Evolutionary conservation across 2,888 invertebrate genomes (phyloP), one percentile per base, ranked within the genome.

Genomic region (Cartodere bifasciata): DNA sequence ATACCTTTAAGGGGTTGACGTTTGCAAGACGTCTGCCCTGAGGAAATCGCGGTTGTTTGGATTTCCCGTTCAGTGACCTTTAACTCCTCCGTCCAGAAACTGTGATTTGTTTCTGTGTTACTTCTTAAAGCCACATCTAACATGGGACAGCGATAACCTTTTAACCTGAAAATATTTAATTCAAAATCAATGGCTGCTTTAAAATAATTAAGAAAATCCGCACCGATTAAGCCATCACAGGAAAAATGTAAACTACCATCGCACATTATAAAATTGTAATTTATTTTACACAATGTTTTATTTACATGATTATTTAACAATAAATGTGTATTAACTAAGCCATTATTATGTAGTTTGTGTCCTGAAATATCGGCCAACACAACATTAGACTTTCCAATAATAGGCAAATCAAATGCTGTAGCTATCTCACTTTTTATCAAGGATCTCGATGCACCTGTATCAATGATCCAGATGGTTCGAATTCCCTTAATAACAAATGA

Each of bases 121-220:
- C 20, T 7, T 20, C 20, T 7, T 7, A n/a, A 20, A 20, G 20
- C 7, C 20, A 20, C 24, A 23, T 12, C 10, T 6, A 9, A 23
- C 24, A 23, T 23, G 24, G 24, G 6, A 12, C 9, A 7, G 11
- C 10, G 7, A 23, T 10, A 10, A 10, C 10, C 11, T 7, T 6
- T 6, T 10, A 23, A 10, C 11, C 6, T 7, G 12, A 21, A 12
- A 12, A 11, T 15, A 28, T 16, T 22, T 4, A 13, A 29, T 13
- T 3, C 4, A 24, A 29, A 29, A 24, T 29, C 15, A 11, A 29
- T 17, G 10, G 26, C 9, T 10, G 25, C 10, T 4, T 20, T 3
- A 16, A 12, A 16, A 22, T 21, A 25, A 20, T 25, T 16, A 11
- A 34, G 30, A 25, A 34, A 34, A 17, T 34, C 29, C 3, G 12